A percentile compares a stretch with the other conserved stretches of the same genome.
Evolutionary conservation across 1,140 invertebrate species (phyloP).

Genomic region (Helicoverpa armigera): DNA sequence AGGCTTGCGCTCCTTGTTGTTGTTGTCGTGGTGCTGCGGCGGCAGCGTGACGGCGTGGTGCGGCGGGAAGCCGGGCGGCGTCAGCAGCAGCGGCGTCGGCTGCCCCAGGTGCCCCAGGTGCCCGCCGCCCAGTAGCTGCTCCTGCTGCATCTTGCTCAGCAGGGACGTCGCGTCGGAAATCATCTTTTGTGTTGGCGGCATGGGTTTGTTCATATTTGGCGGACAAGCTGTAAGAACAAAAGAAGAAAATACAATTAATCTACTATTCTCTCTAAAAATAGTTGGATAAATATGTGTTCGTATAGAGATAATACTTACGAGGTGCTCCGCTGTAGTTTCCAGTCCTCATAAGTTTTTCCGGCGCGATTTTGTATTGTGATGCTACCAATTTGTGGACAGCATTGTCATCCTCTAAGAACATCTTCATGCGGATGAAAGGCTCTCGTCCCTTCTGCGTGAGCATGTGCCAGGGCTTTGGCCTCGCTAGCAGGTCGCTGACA

Average conservation of each 20-base stretch:
- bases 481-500: conserved; percentile 96
- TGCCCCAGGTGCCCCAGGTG: conserved; percentile 86
- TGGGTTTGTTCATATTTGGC: conserved; percentile 90
- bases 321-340: conserved; percentile 96
- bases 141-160: conserved; percentile 91
- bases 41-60: conserved; percentile 88
- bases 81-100: conserved; percentile 88
- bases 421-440: conserved; percentile 99
- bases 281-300: neutral
- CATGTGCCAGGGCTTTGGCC: conserved; percentile 99
- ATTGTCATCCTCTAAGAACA: conserved; percentile 99
- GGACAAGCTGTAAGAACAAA: conserved; percentile 88
- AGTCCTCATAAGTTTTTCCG: conserved; percentile 97
- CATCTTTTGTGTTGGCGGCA: conserved; percentile 92
- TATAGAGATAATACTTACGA: conserved; percentile 87
- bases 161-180: conserved; percentile 90
- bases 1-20: conserved; percentile 87
- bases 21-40: conserved; percentile 83
- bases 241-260: conserved; percentile 45
- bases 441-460: conserved; percentile 98
- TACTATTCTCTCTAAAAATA: neutral
- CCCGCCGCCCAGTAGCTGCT: conserved; percentile 87
- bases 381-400: conserved; percentile 98
- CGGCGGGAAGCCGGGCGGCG: conserved; percentile 89
- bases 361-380: conserved; percentile 98